phyloP scores from a whole-genome alignment of 2,888 invertebrate genomes.

The Diaperis boleti region DNA sequence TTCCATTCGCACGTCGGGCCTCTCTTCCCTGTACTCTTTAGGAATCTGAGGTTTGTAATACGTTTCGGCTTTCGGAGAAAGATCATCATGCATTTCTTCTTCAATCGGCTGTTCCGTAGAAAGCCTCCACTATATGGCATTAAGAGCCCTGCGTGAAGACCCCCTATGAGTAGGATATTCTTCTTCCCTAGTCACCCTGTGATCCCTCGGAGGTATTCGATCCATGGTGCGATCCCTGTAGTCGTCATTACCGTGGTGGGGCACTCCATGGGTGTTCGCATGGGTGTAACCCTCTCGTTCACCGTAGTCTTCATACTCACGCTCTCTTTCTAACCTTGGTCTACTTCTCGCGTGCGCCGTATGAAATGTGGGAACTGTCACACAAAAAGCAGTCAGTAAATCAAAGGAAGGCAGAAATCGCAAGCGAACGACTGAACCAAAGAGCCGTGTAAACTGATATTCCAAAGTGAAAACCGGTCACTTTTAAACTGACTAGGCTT shows the following conservation, averaged over 20 bases:
- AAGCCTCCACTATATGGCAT: conserved; percentile 78
- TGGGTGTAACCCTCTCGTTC: conserved; percentile 59
- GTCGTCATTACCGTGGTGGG: conserved; percentile 61
- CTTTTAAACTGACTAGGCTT: no score
- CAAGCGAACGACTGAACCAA: no score
- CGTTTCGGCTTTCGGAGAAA: conserved; percentile 58
- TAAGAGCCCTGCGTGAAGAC: conserved; percentile 77
- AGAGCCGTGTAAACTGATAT: no score
- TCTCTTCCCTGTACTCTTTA: conserved; percentile 61
- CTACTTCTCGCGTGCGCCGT: conserved; percentile 66
- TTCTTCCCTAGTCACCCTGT: conserved; percentile 60
- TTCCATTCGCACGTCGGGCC: conserved; percentile 36
- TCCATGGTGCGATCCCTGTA: conserved; percentile 61
- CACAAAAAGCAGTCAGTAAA: conserved; percentile 33
- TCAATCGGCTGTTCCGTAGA: conserved; percentile 67
- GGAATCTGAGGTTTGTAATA: conserved; percentile 65
- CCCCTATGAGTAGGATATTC: conserved; percentile 69
- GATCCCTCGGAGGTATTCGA: conserved; percentile 57
- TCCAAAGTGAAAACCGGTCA: no score
- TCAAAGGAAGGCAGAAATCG: background rate
- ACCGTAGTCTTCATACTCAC: conserved; percentile 70
- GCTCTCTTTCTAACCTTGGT: conserved; percentile 67
- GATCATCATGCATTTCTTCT: conserved; percentile 65
- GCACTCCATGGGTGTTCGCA: conserved; percentile 53
- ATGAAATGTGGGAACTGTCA: conserved; percentile 65